phyloP scores from a whole-genome alignment of 2,888 invertebrate species.

The Tiphia femorata region DNA sequence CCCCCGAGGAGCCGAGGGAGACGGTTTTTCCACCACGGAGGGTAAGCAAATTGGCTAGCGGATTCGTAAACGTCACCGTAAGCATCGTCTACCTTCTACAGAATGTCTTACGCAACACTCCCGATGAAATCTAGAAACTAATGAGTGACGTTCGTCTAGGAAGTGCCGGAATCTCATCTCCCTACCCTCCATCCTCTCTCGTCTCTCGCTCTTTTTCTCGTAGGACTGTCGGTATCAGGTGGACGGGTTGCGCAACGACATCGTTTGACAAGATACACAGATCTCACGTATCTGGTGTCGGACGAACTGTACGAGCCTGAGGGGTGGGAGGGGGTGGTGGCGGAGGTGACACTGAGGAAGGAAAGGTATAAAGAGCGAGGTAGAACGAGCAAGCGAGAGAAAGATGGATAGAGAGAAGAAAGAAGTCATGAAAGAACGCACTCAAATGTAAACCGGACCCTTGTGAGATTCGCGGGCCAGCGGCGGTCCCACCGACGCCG shows the following conservation, averaged over 20 bases:
- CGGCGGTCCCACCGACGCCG: constrained; percentile 66
- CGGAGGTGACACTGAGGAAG: constrained; percentile 22
- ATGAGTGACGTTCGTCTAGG: constrained; percentile 24
- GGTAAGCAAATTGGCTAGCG: not conserved
- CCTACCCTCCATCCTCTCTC: constrained; percentile 7
- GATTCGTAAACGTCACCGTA: not conserved
- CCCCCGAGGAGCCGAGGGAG: not conserved
- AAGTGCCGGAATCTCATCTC: constrained; percentile 21
- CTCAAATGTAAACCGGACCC: constrained; percentile 68
- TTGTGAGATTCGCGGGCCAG: constrained; percentile 67
- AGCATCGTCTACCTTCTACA: constrained; percentile 5
- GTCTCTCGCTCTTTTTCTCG: too few species aligned
- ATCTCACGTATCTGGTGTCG: constrained; percentile 59
- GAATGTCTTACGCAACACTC: not conserved
- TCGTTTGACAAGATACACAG: constrained; percentile 47
- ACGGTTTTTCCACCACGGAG: not conserved
- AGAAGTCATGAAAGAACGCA: constrained; percentile 54
- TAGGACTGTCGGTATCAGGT: constrained; percentile 41
- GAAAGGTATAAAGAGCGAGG: constrained; percentile 29
- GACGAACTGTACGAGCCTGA: too few species aligned
- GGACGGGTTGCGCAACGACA: constrained; percentile 53
- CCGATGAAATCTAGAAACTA: constrained; percentile 14
- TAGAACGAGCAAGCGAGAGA: too few species aligned
- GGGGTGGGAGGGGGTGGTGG: constrained; percentile 9
- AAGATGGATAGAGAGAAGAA: constrained; percentile 48